Conservation (phyloP, 2,113 vertebrate genomes). For the Ceyx cyanopectus region DNA sequence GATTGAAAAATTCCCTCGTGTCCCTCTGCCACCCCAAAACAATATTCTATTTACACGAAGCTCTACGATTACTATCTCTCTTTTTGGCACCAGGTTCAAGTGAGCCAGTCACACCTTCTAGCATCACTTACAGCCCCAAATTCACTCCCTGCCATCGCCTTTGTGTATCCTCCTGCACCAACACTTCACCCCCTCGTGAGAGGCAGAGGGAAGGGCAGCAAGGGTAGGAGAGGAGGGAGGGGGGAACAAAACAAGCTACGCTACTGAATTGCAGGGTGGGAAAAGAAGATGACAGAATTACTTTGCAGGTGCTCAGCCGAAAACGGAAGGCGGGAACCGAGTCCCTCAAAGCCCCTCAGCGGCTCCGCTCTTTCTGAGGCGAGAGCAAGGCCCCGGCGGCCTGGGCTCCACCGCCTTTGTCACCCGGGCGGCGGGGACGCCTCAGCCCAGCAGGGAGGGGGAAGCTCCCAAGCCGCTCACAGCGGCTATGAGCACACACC, state of each 20-base stretch:
- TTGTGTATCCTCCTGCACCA: neutral
- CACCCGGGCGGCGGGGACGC: neutral
- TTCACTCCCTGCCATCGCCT: rapidly evolving
- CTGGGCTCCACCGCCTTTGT: neutral
- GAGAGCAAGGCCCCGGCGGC: neutral
- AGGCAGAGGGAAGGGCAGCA: too few species aligned
- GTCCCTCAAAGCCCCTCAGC: neutral
- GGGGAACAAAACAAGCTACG: neutral
- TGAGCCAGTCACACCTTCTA: rapidly evolving
- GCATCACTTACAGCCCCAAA: rapidly evolving
- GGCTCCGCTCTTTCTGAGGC: neutral
- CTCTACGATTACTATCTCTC: neutral
- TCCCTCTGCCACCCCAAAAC: neutral
- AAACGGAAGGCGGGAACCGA: neutral
- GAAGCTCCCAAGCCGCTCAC: neutral
- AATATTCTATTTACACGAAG: neutral
- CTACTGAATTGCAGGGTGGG: neutral
- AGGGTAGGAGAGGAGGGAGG: neutral
- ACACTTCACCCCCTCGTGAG: neutral
- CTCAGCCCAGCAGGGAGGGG: neutral
- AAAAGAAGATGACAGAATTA: neutral
- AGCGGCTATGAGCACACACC: neutral
- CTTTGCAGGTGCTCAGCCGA: neutral
- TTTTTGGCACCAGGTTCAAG: too few species aligned
- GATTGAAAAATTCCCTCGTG: rapidly evolving